These are phyloP conservation scores for Chanos chanos DNA, from an alignment of 2,797 vertebrate genomes.

Conservation along the genomic window DNA sequence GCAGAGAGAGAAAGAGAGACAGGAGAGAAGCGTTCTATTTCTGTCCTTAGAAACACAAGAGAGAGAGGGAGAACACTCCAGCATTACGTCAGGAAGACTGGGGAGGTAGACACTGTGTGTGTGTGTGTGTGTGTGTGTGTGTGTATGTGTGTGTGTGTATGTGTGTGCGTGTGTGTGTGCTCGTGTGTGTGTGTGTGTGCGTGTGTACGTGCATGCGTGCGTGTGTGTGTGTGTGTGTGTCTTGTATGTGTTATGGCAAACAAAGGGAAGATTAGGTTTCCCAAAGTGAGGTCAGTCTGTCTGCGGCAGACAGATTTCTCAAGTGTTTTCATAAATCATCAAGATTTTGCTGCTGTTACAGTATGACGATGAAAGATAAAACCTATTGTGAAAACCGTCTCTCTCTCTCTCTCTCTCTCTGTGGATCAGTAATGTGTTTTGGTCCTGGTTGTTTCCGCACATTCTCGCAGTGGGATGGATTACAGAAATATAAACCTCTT, in stretches of 20 bases:
- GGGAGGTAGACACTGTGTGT: slow-evolving; percentile 37
- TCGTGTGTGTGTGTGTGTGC: background rate
- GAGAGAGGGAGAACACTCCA: slow-evolving; percentile 33
- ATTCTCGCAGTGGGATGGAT: too few species aligned
- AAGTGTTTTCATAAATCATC: slow-evolving; percentile 20
- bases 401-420: slow-evolving; percentile 5
- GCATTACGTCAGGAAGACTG: slow-evolving; percentile 49
- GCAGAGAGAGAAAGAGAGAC: too few species aligned
- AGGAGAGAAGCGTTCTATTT: slow-evolving; percentile 69
- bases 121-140: slow-evolving; percentile 26
- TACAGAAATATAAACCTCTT: too few species aligned
- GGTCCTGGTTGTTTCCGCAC: too few species aligned
- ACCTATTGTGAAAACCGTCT: slow-evolving; percentile 17
- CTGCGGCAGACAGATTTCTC: slow-evolving; percentile 27
- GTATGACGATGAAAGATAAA: slow-evolving; percentile 21
- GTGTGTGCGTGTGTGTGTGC: background rate
- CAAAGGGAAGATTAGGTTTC: slow-evolving; percentile 34
- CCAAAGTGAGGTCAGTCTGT: slow-evolving; percentile 25
- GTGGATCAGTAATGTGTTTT: slow-evolving; percentile 3
- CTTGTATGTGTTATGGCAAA: too few species aligned
- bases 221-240: background rate
- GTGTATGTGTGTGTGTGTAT: background rate
- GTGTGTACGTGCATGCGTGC: background rate
- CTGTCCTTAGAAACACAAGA: slow-evolving; percentile 50
- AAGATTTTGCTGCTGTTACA: background rate